Base-by-base conservation (phyloP, 2,888 invertebrate species). In the Drosophila monieri region DNA sequence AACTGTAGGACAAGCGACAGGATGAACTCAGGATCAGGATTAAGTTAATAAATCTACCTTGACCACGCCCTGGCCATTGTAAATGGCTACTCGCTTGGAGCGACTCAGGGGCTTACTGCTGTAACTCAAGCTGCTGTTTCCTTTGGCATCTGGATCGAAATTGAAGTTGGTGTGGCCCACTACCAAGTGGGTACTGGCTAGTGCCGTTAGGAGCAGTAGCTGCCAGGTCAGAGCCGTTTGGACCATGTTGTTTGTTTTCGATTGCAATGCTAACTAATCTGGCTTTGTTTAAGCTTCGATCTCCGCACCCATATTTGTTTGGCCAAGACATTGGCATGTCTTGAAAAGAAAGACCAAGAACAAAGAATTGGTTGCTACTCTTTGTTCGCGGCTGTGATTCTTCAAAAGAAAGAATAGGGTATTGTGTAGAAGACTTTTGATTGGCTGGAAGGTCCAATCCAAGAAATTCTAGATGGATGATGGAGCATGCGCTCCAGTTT, bases 51-150 rank as follows among this genome's bases (percentile, higher is more conserved):
- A n/a, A n/a, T 35, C n/a, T 35, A 91, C 90, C 81, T 90, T 90
- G 2, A 79, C 57, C 12, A 89, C 15, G 9, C 90, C 90, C 12
- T 69, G 76, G 1, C 86, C 90, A 69, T 88, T 52, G 46, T 51
- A 90, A 21, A 90, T 83, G 14, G 89, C 78, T 49, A 90, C 56
- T 32, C 91, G 87, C 44, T 86, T 90, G 3, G 70, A 54, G 1
- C 90, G 89, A 54, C 51, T 76, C 3, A 73, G 39, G 2, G 12
- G 44, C 1, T 12, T 44, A 10, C n/a, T 5, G 5, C 27, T 27
- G 27, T 27, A 27, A 27, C 35, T 15, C 2, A 25, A 43, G 10
- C 14, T 59, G 25, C 18, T 51, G 23, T 9, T 53, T 9, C 10
- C 8, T 2, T 0, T 23, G 1, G 25, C 21, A 6, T 39, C 27